Base-by-base conservation (phyloP, 2,888 invertebrate species). In the Tupiocoris notatus region DNA sequence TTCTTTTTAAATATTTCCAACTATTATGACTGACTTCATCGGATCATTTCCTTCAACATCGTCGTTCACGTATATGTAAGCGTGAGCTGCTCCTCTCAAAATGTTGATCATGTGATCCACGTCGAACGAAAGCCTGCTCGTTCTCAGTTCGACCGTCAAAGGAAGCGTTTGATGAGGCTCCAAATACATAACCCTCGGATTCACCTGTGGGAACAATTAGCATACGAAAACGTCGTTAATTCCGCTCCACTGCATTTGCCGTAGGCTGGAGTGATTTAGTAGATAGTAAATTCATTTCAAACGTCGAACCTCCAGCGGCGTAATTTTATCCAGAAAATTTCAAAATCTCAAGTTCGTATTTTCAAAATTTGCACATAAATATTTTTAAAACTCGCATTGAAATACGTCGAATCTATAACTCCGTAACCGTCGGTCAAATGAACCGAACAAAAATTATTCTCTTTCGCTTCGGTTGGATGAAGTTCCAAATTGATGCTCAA, bases 401-500 rank as follows among this genome's bases (percentile, higher is more conserved):
- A n/a, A n/a, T n/a, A n/a, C n/a, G n/a, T n/a, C 23, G 61, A 62
- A 23, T 76, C 76, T 17, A 68, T 68, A 17, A 68, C 76, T 7
- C 76, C 76, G 18, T 65, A 68, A 18, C 65, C 64, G 12, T 76
- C 68, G 22, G 54, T 63, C 24, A 76, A 17, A 16, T 76, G 24
- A 16, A 76, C 20, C 23, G 62, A 54, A 18, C 62, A 57, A 62
- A 76, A 76, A 17, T 12, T 18, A 1, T 61, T 25, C 12, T 12
- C 61, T 17, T 61, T 25, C 1, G 20, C 68, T 1, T 9, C 9
- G 6, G 56, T 17, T 1, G 76, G 56, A 17, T 76, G 76, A 56
- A 76, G 18, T 57, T 76, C 62, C 39, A 70, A 17, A 24, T 70
- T 68, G 20, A 76, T 18, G 61, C 68, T 68, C 12, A 76, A 63